Conservation (phyloP, 1,140 invertebrate genomes). For the Trichogramma pretiosum region DNA sequence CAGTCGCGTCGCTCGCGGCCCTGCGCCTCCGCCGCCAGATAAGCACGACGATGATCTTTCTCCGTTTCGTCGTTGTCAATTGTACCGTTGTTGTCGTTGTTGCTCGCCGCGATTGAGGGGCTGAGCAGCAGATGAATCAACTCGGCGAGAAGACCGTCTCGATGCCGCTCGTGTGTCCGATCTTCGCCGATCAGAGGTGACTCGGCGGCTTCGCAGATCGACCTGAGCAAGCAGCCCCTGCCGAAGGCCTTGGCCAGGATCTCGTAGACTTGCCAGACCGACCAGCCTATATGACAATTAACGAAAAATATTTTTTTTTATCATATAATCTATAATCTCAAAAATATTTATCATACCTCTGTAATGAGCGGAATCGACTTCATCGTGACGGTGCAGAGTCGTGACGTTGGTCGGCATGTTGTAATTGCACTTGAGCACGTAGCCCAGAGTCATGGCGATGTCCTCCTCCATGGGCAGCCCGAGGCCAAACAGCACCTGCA, state of each 20-base stretch:
- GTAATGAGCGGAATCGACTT: no score
- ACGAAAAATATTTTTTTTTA: no score
- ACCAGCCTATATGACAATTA: constrained; percentile 12
- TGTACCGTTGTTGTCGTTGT: no score
- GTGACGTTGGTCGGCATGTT: constrained; percentile 37
- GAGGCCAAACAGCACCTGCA: constrained; percentile 34
- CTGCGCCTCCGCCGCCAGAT: constrained; percentile 56
- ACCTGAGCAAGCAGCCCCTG: constrained; percentile 57
- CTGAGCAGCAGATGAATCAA: constrained; percentile 59
- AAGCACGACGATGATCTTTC: no score
- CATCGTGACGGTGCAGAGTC: constrained; percentile 20
- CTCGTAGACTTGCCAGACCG: constrained; percentile 51
- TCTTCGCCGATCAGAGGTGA: constrained; percentile 44
- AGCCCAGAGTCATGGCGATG: constrained; percentile 34
- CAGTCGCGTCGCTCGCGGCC: constrained; percentile 49
- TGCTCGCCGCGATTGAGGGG: constrained; percentile 55
- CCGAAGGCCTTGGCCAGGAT: constrained; percentile 44
- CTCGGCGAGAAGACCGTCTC: constrained; percentile 60
- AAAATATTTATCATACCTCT: no score
- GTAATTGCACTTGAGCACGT: constrained; percentile 43
- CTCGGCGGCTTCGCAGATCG: constrained; percentile 62
- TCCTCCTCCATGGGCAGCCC: constrained; percentile 31
- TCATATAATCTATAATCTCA: no score
- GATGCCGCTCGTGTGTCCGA: constrained; percentile 46
- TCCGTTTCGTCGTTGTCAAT: no score